Base-by-base conservation (phyloP, 2,113 vertebrate species). In the Pluvianellus socialis region DNA sequence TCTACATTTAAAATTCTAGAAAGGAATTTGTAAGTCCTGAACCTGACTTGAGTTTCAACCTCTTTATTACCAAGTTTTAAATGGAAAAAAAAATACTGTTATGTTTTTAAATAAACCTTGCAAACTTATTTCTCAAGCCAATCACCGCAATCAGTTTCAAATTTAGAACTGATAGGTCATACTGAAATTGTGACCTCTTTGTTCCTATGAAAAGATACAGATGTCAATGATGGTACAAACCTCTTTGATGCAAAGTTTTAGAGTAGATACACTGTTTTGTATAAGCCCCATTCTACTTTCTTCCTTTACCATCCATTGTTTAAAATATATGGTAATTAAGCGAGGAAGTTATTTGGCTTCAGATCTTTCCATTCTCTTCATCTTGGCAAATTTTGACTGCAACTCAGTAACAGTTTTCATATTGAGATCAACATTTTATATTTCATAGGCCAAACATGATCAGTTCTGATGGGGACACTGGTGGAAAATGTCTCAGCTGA, bases 271-370 rank as follows among this genome's bases (percentile, higher is more conserved):
- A 38, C 11, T 1, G 45, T 32, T 87, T 72, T 67, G 47, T 35
- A 32, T 15, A 59, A 30, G 10, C 28, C 9, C 8, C 53, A 6
- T 88, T 79, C 26, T 74, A 42, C 17, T 53, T 33, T 9, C 17
- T 58, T 67, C 32, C 28, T 82, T 92, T 75, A 38, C 49, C 13
- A 38, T 35, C 19, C 4, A 1, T 30, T 67, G 6, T n/a, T 88
- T 77, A 66, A 0, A 4, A 18, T 32, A 38, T 3, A 8, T 35
- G 40, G 9, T 49, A 17, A 26, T 28, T 52, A 47, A 1, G 2
- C 13, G 27, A 80, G 15, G n/a, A 88, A 79, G 62, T 55, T 23
- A 59, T 22, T 68, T 56, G 4, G 9, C 50, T 91, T 85, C 40
- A 82, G 38, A 42, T 40, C 26, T 75, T 85, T 75, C 65, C 23